A percentile compares a stretch with the other conserved stretches of the same genome.
Conservation (phyloP, 1,140 invertebrate species). For the Neodiprion fabricii region DNA sequence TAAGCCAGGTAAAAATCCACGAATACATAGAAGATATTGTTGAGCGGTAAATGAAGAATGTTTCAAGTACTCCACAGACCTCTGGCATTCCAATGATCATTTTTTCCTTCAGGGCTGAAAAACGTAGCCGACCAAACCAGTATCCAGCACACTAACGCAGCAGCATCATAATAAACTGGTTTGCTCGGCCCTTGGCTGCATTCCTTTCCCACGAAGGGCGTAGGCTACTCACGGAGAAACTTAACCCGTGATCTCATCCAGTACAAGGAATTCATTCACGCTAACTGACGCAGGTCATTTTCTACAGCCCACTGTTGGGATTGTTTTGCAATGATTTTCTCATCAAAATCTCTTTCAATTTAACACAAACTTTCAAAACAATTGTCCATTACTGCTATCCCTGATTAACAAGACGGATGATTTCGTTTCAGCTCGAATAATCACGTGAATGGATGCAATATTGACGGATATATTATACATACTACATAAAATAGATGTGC, state of each 20-base stretch:
- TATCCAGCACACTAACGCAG: slow-evolving; percentile 8
- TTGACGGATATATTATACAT: too few relatives aligned
- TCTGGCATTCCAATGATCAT: slow-evolving; percentile 5
- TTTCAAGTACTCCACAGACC: neutral
- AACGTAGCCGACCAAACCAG: slow-evolving; percentile 23
- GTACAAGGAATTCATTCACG: neutral
- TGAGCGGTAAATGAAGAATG: neutral
- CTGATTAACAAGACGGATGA: too few relatives aligned
- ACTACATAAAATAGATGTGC: too few relatives aligned
- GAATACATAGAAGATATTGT: neutral
- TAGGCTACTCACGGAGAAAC: slow-evolving; percentile 11
- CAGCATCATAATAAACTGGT: slow-evolving; percentile 21
- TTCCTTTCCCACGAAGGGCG: slow-evolving; percentile 29
- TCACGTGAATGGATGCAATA: too few relatives aligned
- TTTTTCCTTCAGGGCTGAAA: slow-evolving; percentile 16
- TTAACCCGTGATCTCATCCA: neutral
- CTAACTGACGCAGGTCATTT: neutral
- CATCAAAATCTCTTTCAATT: too few relatives aligned
- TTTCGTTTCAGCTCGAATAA: too few relatives aligned
- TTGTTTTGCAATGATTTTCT: too few relatives aligned
- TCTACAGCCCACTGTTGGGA: too few relatives aligned
- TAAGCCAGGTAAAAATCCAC: too few relatives aligned
- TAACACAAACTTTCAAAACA: too few relatives aligned
- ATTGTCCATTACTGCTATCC: too few relatives aligned
- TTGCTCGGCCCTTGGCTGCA: slow-evolving; percentile 33